phyloP scores from a whole-genome alignment of 2,797 vertebrate genomes.

The Eleutherodactylus coqui region DNA sequence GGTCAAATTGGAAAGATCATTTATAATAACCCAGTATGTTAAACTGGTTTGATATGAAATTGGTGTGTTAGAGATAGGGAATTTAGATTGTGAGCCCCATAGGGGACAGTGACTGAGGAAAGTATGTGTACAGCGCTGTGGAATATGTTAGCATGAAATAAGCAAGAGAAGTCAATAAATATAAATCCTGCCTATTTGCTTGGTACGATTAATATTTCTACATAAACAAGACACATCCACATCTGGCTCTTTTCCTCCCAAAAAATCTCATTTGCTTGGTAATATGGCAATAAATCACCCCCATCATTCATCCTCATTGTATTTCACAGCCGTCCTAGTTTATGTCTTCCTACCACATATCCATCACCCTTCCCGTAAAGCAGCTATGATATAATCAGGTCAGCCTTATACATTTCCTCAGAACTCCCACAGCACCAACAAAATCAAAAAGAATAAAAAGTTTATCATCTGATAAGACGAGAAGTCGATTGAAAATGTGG shows the following conservation, averaged over 20 bases:
- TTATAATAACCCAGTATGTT: no score
- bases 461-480: background rate
- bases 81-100: no score
- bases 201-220: background rate
- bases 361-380: constrained; percentile 2
- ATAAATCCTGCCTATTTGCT: no score
- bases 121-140: no score
- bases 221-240: background rate
- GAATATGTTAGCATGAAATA: no score
- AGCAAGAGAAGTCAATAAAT: no score
- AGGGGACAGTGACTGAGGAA: no score
- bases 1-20: no score
- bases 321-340: background rate
- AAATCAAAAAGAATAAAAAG: constrained; percentile 1
- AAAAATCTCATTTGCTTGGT: constrained; percentile 2
- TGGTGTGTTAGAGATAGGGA: no score
- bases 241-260: background rate
- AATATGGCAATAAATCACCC: background rate
- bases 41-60: no score
- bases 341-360: background rate
- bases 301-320: constrained; percentile 8
- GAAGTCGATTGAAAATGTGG: background rate
- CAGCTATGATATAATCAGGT: constrained; percentile 32
- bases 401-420: background rate
- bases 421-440: background rate